Evolutionary conservation across 2,888 invertebrate genomes (phyloP).

Genomic region (Cylindroiulus punctatus): DNA sequence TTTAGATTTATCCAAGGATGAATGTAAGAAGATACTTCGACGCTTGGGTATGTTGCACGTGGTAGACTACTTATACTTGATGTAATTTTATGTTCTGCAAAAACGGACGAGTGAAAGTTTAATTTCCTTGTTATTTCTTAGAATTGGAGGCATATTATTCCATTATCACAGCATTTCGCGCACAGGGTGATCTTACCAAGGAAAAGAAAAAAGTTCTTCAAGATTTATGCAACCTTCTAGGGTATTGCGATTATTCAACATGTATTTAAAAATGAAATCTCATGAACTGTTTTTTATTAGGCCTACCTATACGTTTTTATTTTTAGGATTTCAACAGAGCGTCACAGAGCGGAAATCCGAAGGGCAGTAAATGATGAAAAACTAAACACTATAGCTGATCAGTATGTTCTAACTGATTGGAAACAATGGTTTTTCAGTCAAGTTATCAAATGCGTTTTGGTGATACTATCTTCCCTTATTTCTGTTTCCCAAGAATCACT

Average conservation of each 20-base stretch:
- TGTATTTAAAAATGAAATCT: background rate
- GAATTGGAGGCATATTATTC: slow-evolving; percentile 93
- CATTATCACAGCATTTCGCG: slow-evolving; percentile 88
- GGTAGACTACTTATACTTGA: slow-evolving; percentile 40
- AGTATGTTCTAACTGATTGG: slow-evolving; percentile 72
- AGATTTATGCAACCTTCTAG: slow-evolving; percentile 78
- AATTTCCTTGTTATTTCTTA: slow-evolving; percentile 64
- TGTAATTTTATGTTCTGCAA: background rate
- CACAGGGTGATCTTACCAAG: slow-evolving; percentile 86
- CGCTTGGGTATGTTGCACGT: slow-evolving; percentile 77
- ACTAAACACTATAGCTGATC: slow-evolving; percentile 86
- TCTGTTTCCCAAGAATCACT: slow-evolving; percentile 65
- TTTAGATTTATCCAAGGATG: slow-evolving; percentile 86
- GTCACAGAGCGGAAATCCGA: slow-evolving; percentile 91
- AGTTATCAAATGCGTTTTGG: background rate
- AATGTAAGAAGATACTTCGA: slow-evolving; percentile 86
- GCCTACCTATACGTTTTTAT: no score
- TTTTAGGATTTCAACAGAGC: slow-evolving; percentile 85
- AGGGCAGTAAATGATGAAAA: slow-evolving; percentile 92
- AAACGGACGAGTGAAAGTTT: background rate
- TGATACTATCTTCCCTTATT: background rate
- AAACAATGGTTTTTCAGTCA: background rate
- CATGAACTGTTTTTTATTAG: background rate
- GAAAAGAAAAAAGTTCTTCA: slow-evolving; percentile 85
- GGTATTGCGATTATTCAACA: slow-evolving; percentile 61